A percentile compares a stretch with the other conserved stretches of the same genome.
Conservation (phyloP, 2,113 vertebrate genomes). For the Cichladusa arquata region DNA sequence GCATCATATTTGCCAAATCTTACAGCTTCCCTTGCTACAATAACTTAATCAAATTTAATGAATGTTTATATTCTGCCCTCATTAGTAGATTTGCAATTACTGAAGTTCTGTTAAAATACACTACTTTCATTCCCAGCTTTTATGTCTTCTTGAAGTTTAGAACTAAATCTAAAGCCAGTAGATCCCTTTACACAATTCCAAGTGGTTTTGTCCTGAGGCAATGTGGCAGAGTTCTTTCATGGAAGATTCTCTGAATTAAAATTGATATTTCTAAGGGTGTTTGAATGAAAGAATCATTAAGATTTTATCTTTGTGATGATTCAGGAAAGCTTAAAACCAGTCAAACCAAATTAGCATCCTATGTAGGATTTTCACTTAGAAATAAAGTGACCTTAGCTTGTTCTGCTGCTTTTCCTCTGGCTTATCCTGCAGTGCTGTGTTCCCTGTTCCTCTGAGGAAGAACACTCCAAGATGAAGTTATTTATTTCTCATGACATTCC, state of each 20-base stretch:
- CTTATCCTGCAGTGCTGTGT: background rate
- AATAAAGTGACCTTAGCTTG: background rate
- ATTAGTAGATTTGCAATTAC: background rate
- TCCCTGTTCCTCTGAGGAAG: background rate
- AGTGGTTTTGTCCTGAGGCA: background rate
- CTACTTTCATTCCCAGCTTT: background rate
- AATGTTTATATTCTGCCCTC: background rate
- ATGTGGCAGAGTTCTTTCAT: rapidly evolving
- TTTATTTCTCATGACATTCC: conserved; percentile 41
- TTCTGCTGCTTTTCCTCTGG: background rate
- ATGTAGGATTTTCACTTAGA: background rate
- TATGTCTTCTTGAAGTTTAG: background rate
- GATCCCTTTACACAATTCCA: background rate
- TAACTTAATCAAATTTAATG: background rate
- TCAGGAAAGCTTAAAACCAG: background rate
- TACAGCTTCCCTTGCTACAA: background rate
- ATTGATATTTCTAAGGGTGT: background rate
- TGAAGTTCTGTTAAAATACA: background rate
- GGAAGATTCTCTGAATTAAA: background rate
- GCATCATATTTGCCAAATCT: background rate
- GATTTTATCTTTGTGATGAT: background rate
- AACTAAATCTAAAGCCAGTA: background rate
- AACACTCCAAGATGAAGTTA: background rate
- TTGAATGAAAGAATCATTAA: background rate
- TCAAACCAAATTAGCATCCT: background rate